Evolutionary conservation across 2,113 vertebrate species (phyloP).

Genomic region (Pygoscelis adeliae): DNA sequence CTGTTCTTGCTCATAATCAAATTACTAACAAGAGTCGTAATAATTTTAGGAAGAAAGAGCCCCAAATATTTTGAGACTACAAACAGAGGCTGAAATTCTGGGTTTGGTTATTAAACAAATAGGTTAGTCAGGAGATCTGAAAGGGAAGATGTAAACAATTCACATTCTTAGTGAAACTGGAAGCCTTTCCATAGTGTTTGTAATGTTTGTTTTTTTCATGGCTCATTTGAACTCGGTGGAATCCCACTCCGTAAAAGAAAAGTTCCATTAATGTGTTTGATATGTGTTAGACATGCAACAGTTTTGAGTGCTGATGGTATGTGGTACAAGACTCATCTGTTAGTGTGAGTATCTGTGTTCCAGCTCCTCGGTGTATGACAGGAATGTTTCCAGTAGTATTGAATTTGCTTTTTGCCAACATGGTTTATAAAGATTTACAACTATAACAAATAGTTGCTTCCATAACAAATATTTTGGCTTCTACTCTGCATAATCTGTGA

Average conservation of each 20-base stretch:
- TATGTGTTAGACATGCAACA: neutral
- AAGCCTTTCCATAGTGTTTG: neutral
- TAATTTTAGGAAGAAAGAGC: neutral
- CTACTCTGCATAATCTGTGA: neutral
- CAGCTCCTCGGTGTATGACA: fast-evolving
- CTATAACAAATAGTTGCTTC: neutral
- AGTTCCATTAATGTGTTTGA: neutral
- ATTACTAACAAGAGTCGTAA: neutral
- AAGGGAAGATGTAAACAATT: neutral
- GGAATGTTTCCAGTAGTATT: neutral
- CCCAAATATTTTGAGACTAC: neutral
- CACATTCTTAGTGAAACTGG: neutral
- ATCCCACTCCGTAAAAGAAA: neutral
- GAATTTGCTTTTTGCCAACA: neutral
- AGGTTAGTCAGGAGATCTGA: neutral
- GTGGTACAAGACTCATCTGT: neutral
- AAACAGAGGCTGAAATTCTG: neutral
- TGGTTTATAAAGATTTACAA: neutral
- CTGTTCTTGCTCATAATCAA: neutral
- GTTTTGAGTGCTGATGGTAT: neutral
- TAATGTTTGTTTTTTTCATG: neutral
- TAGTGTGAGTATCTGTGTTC: neutral
- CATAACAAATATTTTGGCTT: neutral
- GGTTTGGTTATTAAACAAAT: neutral
- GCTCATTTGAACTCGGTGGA: slow-evolving; percentile 8